Evolutionary conservation across 2,797 vertebrate species (phyloP).

Genomic region (Ammospiza maritima): DNA sequence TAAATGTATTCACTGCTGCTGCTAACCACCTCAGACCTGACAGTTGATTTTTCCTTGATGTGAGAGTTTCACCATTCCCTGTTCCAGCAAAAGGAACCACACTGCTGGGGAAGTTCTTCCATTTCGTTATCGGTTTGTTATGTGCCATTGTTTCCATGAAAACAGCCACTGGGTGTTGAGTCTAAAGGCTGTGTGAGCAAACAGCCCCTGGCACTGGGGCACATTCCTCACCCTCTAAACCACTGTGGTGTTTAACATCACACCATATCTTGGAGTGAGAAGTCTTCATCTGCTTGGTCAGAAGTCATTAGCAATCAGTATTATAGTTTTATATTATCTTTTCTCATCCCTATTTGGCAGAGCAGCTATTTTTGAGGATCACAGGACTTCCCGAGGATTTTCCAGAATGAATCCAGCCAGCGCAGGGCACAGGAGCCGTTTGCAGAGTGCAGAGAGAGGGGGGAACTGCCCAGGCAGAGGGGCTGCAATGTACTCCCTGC

Average conservation of each 20-base stretch:
- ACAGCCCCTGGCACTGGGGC: accelerated
- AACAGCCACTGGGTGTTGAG: not conserved
- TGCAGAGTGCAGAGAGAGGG: not conserved
- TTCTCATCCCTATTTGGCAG: not conserved
- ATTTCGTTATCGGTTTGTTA: not conserved
- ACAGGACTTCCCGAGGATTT: accelerated
- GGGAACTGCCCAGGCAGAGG: not conserved
- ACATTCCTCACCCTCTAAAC: not conserved
- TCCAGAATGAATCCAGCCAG: not conserved
- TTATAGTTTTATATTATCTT: not conserved
- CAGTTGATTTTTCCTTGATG: not conserved
- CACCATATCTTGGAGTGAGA: not conserved
- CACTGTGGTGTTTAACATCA: not conserved
- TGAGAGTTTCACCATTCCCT: not conserved
- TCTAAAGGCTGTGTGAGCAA: not conserved
- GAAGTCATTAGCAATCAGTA: not conserved
- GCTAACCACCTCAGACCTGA: not conserved
- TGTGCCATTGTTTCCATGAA: not conserved
- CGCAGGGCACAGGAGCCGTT: not conserved
- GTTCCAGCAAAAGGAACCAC: not conserved
- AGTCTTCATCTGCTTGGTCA: not conserved
- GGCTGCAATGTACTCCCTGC: not conserved
- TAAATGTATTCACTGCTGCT: not conserved
- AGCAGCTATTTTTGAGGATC: not conserved
- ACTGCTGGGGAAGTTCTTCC: not conserved